Evolutionary conservation across 2,888 invertebrate species (phyloP), one percentile per base, ranked within the genome.

Genomic region (Conops quadrifasciatus): DNA sequence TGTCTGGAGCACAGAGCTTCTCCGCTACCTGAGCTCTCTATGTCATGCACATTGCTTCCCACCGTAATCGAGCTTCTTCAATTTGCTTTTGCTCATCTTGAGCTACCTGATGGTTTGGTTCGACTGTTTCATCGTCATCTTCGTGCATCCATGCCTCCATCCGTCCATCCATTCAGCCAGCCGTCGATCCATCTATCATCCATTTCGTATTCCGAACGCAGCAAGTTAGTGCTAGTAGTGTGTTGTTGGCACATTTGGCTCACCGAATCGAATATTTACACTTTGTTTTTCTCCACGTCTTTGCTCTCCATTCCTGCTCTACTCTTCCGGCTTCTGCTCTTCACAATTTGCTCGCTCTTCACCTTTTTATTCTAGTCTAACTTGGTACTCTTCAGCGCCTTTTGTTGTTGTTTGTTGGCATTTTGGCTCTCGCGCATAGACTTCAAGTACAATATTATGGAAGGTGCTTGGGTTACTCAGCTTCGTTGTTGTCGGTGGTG

Each of bases 351-450:
- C 51, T 51, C 51, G 5, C 51, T 60, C 59, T 16, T n/a, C n/a
- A n/a, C n/a, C n/a, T n/a, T n/a, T n/a, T n/a, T n/a, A n/a, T n/a
- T n/a, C n/a, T n/a, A n/a, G n/a, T 28, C 15, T n/a, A 2, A 43
- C 15, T 28, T 26, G 59, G 9, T 62, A 11, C 47, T 67, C 30
- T 67, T 36, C 24, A 45, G 7, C 43, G 51, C 36, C 9, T 66
- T 58, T 58, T 26, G 53, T 53, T 19, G 19, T 21, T 15, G 56
- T 67, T 58, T 43, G 58, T 58, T 58, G 45, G 24, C 13, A 59
- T 58, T 67, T 47, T 59, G 3, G 58, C 67, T 67, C 67, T 67
- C 67, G 45, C 67, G 67, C 58, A 9, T 58, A 47, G 43, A 67
- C 43, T 67, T 67, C 58, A 67, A 67, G 67, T 67, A 43, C 56